These are phyloP conservation scores for Agrochola circellaris DNA, from an alignment of 2,888 invertebrate species.

Conservation along the genomic window DNA sequence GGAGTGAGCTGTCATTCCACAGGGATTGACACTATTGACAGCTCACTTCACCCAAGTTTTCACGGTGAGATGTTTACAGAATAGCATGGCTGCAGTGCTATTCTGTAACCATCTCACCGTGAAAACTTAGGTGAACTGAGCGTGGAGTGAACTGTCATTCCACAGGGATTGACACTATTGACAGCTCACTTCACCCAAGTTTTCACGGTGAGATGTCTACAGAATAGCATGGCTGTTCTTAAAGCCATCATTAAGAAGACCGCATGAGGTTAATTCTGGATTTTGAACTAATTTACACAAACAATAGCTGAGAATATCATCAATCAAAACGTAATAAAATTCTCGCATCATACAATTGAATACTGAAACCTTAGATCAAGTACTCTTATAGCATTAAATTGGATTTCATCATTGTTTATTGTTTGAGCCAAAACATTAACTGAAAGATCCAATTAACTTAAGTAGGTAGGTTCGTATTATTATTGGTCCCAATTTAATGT, in stretches of 20 bases:
- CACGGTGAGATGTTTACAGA: too few relatives aligned
- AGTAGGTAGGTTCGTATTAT: slow-evolving; percentile 57
- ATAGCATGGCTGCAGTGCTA: too few relatives aligned
- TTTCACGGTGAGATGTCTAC: too few relatives aligned
- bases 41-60: too few relatives aligned
- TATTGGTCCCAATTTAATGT: slow-evolving; percentile 51
- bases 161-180: too few relatives aligned
- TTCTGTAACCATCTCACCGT: too few relatives aligned
- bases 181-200: too few relatives aligned
- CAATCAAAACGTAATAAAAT: slow-evolving; percentile 34
- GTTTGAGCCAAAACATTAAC: slow-evolving; percentile 64
- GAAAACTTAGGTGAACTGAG: too few relatives aligned
- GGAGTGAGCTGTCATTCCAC: too few relatives aligned
- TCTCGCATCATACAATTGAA: slow-evolving; percentile 15
- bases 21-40: too few relatives aligned
- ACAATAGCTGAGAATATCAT: slow-evolving; percentile 13
- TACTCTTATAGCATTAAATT: slow-evolving; percentile 41
- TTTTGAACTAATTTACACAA: not conserved
- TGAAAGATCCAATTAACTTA: slow-evolving; percentile 66
- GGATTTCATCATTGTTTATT: slow-evolving; percentile 60
- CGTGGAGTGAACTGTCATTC: too few relatives aligned
- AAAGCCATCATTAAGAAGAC: not conserved
- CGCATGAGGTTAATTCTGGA: not conserved
- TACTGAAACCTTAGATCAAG: slow-evolving; percentile 30
- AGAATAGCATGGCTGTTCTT: too few relatives aligned